Conservation (phyloP, 2,113 vertebrate species). For the Hemicordylus capensis region DNA sequence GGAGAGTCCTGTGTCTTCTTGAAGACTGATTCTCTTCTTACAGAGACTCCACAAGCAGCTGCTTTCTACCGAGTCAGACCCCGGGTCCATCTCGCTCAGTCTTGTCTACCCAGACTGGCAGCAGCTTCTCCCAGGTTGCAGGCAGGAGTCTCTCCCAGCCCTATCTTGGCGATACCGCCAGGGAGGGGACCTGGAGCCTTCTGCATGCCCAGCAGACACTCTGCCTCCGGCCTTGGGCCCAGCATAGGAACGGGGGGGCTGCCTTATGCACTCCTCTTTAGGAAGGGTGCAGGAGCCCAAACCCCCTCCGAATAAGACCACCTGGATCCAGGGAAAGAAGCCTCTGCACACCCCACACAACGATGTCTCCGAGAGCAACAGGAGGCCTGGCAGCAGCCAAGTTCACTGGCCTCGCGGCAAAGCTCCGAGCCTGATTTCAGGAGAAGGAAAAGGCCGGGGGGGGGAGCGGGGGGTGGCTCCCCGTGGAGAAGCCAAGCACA, state of each 20-base stretch:
- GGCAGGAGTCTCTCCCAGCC: no score
- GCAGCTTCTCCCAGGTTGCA: no score
- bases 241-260: neutral
- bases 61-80: no score
- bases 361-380: neutral
- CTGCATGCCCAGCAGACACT: no score
- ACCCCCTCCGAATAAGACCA: neutral
- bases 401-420: neutral
- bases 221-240: no score
- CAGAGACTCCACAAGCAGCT: no score
- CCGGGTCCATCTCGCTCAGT: no score
- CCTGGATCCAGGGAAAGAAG: no score
- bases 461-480: no score
- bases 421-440: neutral
- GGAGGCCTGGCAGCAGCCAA: neutral
- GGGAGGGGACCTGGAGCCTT: no score
- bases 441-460: neutral
- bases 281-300: neutral
- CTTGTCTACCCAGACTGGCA: no score
- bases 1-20: neutral
- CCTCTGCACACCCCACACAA: neutral
- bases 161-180: no score
- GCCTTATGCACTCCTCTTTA: neutral
- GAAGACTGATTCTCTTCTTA: neutral
- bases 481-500: neutral